A percentile compares a stretch with the other conserved stretches of the same genome.
Evolutionary conservation across 2,113 vertebrate genomes (phyloP).

Genomic region (Thermophis baileyi): DNA sequence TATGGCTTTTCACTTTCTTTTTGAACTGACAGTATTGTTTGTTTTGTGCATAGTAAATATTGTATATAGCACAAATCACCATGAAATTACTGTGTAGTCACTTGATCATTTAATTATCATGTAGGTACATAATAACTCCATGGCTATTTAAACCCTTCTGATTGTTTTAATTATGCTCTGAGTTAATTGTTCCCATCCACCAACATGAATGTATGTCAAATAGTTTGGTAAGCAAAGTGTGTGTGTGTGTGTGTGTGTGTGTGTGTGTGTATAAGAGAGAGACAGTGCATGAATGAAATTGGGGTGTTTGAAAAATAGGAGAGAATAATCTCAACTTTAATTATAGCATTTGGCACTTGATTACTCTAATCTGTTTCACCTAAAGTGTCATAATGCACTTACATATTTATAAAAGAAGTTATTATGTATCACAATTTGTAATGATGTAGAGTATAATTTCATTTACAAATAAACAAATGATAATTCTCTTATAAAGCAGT

Average conservation of each 20-base stretch:
- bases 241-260: too few relatives aligned
- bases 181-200: constrained; percentile 61
- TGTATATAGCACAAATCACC: constrained; percentile 61
- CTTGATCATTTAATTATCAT: constrained; percentile 64
- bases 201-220: constrained; percentile 49
- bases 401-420: constrained; percentile 10
- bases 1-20: constrained; percentile 37
- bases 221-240: constrained; percentile 53
- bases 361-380: constrained; percentile 40
- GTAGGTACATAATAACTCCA: constrained; percentile 61
- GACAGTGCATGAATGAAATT: constrained; percentile 21
- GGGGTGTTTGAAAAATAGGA: constrained; percentile 29
- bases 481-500: constrained; percentile 10
- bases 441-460: background rate
- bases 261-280: constrained; percentile 6
- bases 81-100: constrained; percentile 66
- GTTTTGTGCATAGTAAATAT: constrained; percentile 57
- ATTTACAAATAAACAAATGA: constrained; percentile 21
- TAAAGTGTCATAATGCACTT: constrained; percentile 19
- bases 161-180: constrained; percentile 61
- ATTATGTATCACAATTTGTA: background rate
- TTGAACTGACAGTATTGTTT: constrained; percentile 60
- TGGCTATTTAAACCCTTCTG: constrained; percentile 59
- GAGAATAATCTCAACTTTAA: constrained; percentile 29
- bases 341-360: constrained; percentile 33